These are phyloP conservation scores for Sinelater perroti DNA, from an alignment of 2,888 invertebrate genomes.

Conservation along the genomic window DNA sequence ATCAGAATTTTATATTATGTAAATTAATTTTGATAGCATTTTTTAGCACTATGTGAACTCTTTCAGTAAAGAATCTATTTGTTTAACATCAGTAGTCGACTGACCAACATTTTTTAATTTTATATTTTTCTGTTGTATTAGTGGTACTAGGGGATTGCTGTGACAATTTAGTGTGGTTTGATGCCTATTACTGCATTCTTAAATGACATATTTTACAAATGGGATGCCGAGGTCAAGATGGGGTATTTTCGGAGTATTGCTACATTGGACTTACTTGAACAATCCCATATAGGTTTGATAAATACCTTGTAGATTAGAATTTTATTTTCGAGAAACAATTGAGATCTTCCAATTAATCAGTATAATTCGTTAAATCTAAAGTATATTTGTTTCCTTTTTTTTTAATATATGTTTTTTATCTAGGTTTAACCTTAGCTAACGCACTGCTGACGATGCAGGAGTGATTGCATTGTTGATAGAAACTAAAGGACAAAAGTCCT, in stretches of 20 bases:
- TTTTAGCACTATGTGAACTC: conserved; percentile 5
- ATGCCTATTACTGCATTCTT: conserved; percentile 13
- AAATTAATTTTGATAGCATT: not conserved
- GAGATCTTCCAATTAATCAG: conserved; percentile 10
- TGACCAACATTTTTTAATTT: conserved; percentile 2
- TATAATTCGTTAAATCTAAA: conserved; percentile 1
- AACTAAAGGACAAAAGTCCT: not conserved
- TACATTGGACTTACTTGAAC: conserved; percentile 1
- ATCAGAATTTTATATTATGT: conserved; percentile 1
- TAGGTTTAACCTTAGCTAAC: conserved; percentile 8
- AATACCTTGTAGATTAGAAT: not conserved
- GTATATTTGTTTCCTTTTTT: conserved; percentile 7
- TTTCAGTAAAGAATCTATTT: not conserved
- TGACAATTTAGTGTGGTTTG: not conserved
- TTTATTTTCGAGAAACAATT: conserved; percentile 4
- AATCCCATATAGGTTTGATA: conserved; percentile 9
- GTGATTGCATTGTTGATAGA: not conserved
- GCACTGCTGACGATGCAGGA: conserved; percentile 4
- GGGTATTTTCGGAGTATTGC: not conserved
- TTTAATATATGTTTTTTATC: not conserved
- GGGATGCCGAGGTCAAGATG: conserved; percentile 5
- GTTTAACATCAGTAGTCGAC: conserved; percentile 1
- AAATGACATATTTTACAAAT: conserved; percentile 6
- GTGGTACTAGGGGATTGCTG: conserved; percentile 10
- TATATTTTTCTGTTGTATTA: not conserved